Percentiles rank a stretch among this genome's conserved stretches.
phyloP scores from a whole-genome alignment of 2,113 vertebrate genomes.

The Ciconia boyciana region DNA sequence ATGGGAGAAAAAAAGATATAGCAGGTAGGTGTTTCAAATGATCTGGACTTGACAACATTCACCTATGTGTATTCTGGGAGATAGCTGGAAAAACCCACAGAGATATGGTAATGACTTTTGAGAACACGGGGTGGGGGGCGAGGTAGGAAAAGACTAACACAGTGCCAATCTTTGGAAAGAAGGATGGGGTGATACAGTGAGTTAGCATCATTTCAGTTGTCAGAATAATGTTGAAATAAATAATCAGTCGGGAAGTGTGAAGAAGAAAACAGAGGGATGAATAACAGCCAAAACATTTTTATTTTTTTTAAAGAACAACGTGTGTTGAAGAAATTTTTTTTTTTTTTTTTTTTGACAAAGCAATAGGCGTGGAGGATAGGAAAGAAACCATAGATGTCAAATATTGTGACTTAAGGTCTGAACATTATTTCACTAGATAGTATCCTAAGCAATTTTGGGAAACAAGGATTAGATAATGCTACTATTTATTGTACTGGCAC shows the following conservation, averaged over 20 bases:
- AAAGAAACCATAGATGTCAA: neutral
- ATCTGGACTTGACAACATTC: neutral
- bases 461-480: neutral
- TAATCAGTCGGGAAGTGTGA: neutral
- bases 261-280: neutral
- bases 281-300: neutral
- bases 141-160: neutral
- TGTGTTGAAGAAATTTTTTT: neutral
- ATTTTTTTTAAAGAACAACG: neutral
- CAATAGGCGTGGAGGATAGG: neutral
- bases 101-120: neutral
- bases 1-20: neutral
- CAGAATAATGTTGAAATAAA: neutral
- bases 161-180: neutral
- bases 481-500: neutral
- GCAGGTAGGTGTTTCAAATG: neutral
- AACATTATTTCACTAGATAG: neutral
- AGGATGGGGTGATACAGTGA: neutral
- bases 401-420: neutral
- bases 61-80: neutral
- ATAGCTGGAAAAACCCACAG: neutral
- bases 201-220: neutral
- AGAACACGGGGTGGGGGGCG: neutral
- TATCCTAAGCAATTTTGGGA: neutral
- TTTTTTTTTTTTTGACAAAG: neutral